A percentile compares a stretch with the other conserved stretches of the same genome.
phyloP scores from a whole-genome alignment of 2,797 vertebrate species.

The Epinephelus malabaricus region DNA sequence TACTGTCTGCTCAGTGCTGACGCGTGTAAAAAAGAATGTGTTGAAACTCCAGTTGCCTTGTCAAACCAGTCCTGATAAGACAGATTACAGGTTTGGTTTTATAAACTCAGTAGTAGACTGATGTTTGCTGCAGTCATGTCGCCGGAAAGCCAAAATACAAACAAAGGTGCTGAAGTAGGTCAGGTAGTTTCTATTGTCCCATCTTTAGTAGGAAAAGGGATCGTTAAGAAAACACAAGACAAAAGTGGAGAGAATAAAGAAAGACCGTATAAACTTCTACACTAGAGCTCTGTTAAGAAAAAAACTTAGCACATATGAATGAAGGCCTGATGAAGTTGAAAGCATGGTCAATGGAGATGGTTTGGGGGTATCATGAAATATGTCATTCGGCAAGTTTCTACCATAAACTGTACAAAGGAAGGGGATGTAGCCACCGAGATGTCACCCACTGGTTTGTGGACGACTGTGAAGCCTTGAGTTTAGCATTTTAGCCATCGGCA shows the following conservation, averaged over 20 bases:
- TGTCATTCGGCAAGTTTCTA: too few species aligned
- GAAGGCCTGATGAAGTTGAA: too few species aligned
- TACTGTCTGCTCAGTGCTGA: neutral
- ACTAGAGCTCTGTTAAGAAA: neutral
- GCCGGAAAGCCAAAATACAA: neutral
- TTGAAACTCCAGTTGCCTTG: conserved; percentile 10
- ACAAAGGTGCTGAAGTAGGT: neutral
- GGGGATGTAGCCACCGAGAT: too few species aligned
- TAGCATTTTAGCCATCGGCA: too few species aligned
- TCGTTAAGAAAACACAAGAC: neutral
- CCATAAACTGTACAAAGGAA: too few species aligned
- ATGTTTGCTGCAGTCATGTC: neutral
- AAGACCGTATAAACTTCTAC: too few species aligned
- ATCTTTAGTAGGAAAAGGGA: neutral
- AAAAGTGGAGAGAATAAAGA: neutral
- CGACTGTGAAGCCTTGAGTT: too few species aligned
- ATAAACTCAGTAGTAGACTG: too few species aligned
- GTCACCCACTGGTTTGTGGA: too few species aligned
- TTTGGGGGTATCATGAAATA: too few species aligned
- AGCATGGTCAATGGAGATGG: too few species aligned
- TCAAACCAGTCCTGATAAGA: conserved; percentile 36
- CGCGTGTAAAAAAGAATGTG: conserved; percentile 13
- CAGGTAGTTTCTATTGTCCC: neutral
- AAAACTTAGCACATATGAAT: too few species aligned
- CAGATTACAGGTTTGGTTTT: neutral